Conservation (phyloP, 2,113 vertebrate genomes). For the Hippopotamus amphibius region DNA sequence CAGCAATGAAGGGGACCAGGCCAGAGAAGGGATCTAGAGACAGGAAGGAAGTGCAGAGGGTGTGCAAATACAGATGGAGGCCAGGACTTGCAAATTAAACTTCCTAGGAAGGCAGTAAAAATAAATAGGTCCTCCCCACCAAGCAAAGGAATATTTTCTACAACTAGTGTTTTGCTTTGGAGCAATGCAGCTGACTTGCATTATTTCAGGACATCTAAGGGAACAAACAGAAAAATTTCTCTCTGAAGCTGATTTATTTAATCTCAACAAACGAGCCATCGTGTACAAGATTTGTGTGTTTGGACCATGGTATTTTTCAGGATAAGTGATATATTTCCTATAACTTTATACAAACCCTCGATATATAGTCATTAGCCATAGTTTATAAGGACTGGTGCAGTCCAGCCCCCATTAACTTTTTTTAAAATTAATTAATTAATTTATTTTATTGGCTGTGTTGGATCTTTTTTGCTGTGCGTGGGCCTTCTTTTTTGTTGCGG, state of each 20-base stretch:
- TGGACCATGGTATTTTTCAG: neutral
- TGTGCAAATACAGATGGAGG: neutral
- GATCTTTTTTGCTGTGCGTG: no score
- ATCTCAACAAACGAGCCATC: neutral
- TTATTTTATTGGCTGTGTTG: no score
- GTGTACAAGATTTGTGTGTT: neutral
- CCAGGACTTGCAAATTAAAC: neutral
- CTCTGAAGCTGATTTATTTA: neutral
- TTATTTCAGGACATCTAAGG: neutral
- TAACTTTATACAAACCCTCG: neutral
- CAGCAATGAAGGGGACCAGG: neutral
- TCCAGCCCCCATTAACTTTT: neutral
- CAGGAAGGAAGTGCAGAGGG: constrained; percentile 1
- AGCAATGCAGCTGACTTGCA: neutral
- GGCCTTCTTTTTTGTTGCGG: no score
- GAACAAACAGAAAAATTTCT: neutral
- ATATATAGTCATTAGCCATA: neutral
- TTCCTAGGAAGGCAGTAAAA: neutral
- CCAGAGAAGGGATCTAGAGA: neutral
- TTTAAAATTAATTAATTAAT: no score
- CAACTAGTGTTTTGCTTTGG: neutral
- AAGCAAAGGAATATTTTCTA: constrained; percentile 13
- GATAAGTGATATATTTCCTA: neutral
- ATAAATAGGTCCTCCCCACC: neutral
- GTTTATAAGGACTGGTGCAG: neutral